Conservation (phyloP, 1,140 invertebrate species). For the Drosophila parvula region DNA sequence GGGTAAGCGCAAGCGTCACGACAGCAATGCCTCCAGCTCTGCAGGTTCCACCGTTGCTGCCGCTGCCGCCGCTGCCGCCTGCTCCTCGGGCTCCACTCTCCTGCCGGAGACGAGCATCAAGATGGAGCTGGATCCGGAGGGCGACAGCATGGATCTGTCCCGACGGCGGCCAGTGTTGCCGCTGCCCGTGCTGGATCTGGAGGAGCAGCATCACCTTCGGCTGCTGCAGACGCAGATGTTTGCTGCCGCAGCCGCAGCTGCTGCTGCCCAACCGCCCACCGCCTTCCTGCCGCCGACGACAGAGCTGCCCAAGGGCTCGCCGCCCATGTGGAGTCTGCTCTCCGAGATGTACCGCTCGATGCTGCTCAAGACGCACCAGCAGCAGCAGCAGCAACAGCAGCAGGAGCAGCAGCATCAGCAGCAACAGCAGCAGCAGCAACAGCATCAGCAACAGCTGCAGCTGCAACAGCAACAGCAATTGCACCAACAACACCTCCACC, state of each 20-base stretch:
- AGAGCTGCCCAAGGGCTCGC: conserved; percentile 38
- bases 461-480: conserved; percentile 29
- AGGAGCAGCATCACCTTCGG: conserved; percentile 69
- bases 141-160: conserved; percentile 20
- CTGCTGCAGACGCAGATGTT: conserved; percentile 81
- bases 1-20: conserved; percentile 68
- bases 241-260: conserved; percentile 75
- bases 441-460: conserved; percentile 27
- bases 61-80: conserved; percentile 7
- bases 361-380: conserved; percentile 66
- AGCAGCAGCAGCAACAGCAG: conserved; percentile 32
- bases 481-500: conserved; percentile 31
- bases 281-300: conserved; percentile 26
- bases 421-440: conserved; percentile 14
- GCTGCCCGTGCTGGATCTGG: conserved; percentile 45
- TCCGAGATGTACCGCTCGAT: conserved; percentile 81
- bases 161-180: conserved; percentile 6
- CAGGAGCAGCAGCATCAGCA: conserved; percentile 18
- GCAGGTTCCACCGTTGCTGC: conserved; percentile 16
- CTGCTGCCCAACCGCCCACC: conserved; percentile 31
- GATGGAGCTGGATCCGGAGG: conserved; percentile 39
- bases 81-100: conserved; percentile 12
- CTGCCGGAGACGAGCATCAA: conserved; percentile 53
- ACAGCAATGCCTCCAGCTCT: conserved; percentile 40
- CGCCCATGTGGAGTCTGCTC: conserved; percentile 78